phyloP scores from a whole-genome alignment of 2,888 invertebrate genomes.

The Ophion costatus region DNA sequence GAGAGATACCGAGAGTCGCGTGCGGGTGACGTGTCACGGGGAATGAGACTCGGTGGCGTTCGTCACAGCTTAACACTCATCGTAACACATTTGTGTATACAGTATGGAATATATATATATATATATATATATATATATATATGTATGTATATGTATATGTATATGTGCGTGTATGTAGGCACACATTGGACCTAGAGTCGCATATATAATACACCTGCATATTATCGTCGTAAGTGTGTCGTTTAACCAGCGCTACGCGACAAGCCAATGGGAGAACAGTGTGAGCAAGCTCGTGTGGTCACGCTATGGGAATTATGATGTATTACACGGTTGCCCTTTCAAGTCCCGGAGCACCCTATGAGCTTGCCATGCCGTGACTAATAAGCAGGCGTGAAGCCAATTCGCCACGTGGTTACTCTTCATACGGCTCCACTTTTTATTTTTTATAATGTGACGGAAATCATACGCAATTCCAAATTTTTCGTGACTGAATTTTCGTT shows the following conservation, averaged over 20 bases:
- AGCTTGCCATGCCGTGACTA: conserved; percentile 76
- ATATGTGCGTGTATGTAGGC: not conserved
- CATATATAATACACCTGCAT: conserved; percentile 33
- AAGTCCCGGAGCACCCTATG: conserved; percentile 70
- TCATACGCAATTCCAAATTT: conserved; percentile 12
- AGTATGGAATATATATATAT: no score
- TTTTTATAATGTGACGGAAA: conserved; percentile 44
- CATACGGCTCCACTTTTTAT: not conserved
- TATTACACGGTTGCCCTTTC: conserved; percentile 80
- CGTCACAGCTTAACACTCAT: conserved; percentile 55
- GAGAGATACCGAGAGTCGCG: conserved; percentile 49
- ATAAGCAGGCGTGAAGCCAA: conserved; percentile 73
- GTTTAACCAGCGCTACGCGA: conserved; percentile 45
- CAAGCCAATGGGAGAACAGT: conserved; percentile 63
- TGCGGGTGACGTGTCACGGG: conserved; percentile 42
- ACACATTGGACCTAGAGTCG: not conserved
- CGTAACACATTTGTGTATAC: no score
- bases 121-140: not conserved
- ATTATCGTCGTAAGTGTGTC: conserved; percentile 50
- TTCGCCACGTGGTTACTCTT: conserved; percentile 28
- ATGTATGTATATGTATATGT: conserved; percentile 14
- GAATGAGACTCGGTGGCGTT: conserved; percentile 42
- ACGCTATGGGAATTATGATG: conserved; percentile 81
- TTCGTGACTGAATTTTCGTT: conserved; percentile 19
- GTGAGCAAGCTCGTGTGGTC: conserved; percentile 72